Percentiles rank a stretch among this genome's conserved stretches.
Conservation (phyloP, 1,140 invertebrate species). For the Drosophila fuyamai region DNA sequence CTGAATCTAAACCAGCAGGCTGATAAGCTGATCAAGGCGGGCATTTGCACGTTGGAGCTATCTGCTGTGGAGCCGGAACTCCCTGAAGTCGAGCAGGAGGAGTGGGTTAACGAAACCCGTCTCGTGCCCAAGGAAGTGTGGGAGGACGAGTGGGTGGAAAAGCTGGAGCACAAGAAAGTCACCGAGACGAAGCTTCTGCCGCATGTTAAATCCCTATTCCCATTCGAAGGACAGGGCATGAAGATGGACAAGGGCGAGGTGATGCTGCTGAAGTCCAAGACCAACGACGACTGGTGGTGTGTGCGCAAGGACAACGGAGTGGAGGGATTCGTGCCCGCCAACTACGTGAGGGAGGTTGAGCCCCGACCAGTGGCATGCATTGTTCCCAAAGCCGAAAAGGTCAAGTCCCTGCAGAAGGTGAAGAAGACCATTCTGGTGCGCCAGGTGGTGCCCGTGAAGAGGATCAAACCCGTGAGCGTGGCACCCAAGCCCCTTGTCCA, state of each 20-base stretch:
- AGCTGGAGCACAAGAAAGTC: slow-evolving; percentile 92
- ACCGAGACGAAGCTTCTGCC: slow-evolving; percentile 94
- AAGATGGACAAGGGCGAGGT: slow-evolving; percentile 94
- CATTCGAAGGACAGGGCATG: slow-evolving; percentile 97
- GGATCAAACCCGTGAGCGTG: slow-evolving; percentile 86
- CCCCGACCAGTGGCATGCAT: slow-evolving; percentile 92
- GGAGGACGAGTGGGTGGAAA: slow-evolving; percentile 95
- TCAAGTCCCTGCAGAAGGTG: slow-evolving; percentile 92
- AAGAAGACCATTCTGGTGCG: slow-evolving; percentile 95
- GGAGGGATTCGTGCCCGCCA: slow-evolving; percentile 98
- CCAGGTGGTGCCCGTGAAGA: slow-evolving; percentile 91
- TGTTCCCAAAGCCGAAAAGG: slow-evolving; percentile 92
- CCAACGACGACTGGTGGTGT: slow-evolving; percentile 99
- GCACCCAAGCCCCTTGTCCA: slow-evolving; percentile 85
- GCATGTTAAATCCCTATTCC: slow-evolving; percentile 92
- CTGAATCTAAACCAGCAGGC: slow-evolving; percentile 94
- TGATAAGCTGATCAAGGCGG: slow-evolving; percentile 91
- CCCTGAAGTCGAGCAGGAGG: slow-evolving; percentile 89
- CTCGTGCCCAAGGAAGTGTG: slow-evolving; percentile 95
- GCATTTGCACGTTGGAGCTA: slow-evolving; percentile 91
- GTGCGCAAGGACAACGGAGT: slow-evolving; percentile 95
- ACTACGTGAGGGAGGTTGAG: slow-evolving; percentile 97
- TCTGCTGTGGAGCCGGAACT: slow-evolving; percentile 89
- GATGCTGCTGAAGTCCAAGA: slow-evolving; percentile 97
- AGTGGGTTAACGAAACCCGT: slow-evolving; percentile 91